Evolutionary conservation across 2,888 invertebrate genomes (phyloP).

Genomic region (Drosophila kanekoi): DNA sequence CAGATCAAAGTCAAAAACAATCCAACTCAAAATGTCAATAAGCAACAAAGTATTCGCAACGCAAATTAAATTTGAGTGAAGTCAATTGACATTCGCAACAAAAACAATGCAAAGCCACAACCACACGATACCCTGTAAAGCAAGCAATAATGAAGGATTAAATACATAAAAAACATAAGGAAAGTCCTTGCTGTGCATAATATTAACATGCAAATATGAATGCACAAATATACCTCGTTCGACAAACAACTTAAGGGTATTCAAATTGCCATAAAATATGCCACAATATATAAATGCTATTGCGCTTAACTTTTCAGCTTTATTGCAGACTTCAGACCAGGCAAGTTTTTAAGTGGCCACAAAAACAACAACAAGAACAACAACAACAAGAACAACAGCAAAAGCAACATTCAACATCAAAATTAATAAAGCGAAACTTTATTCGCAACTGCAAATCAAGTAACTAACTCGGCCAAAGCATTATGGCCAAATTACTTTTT

Average conservation of each 20-base stretch:
- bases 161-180: background rate
- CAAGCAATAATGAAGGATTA: background rate
- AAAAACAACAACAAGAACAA: constrained; percentile 8
- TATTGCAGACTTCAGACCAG: constrained; percentile 37
- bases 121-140: background rate
- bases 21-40: constrained; percentile 17
- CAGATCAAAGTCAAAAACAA: constrained; percentile 50
- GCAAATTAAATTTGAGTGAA: constrained; percentile 30
- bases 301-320: constrained; percentile 46
- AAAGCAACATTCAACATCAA: constrained; percentile 59
- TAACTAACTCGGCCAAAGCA: constrained; percentile 78
- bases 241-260: background rate
- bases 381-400: constrained; percentile 17
- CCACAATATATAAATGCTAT: constrained; percentile 32
- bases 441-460: constrained; percentile 81
- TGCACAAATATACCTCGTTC: background rate
- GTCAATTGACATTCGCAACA: constrained; percentile 15
- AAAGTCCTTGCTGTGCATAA: background rate
- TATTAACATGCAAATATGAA: background rate
- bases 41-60: constrained; percentile 12
- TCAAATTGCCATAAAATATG: constrained; percentile 19
- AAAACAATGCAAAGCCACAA: background rate
- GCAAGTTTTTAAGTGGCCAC: constrained; percentile 69
- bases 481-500: constrained; percentile 81
- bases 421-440: constrained; percentile 81